Conservation (phyloP, 2,113 vertebrate species). For the Dicentrarchus labrax region DNA sequence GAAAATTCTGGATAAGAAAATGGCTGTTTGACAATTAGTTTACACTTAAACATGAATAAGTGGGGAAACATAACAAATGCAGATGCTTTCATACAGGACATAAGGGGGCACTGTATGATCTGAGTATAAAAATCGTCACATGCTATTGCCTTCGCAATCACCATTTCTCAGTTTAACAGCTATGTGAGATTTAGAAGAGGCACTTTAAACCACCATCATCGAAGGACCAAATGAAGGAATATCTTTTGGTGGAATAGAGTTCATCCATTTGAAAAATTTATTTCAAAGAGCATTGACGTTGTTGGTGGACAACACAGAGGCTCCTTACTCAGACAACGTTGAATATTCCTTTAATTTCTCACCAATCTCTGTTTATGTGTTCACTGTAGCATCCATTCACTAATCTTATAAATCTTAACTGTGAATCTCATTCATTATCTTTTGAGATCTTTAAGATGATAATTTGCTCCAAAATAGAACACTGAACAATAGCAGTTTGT, state of each 20-base stretch:
- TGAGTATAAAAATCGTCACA: background rate
- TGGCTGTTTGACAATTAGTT: background rate
- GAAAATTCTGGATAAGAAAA: background rate
- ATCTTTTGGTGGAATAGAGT: background rate
- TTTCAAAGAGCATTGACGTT: background rate
- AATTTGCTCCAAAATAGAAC: background rate
- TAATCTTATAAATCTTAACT: background rate
- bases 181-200: background rate
- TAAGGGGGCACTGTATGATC: background rate
- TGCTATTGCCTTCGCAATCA: background rate
- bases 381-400: background rate
- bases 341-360: background rate
- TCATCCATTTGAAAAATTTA: background rate
- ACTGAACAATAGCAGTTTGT: background rate
- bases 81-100: background rate
- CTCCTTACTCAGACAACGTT: background rate
- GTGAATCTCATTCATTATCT: slow-evolving; percentile 1
- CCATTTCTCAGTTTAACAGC: background rate
- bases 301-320: background rate
- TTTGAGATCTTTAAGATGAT: background rate
- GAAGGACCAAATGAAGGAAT: background rate
- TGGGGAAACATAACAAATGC: background rate
- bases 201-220: background rate
- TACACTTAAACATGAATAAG: background rate
- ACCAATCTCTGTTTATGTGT: background rate